Conservation (phyloP, 2,113 vertebrate genomes). For the Neotragus moschatus region DNA sequence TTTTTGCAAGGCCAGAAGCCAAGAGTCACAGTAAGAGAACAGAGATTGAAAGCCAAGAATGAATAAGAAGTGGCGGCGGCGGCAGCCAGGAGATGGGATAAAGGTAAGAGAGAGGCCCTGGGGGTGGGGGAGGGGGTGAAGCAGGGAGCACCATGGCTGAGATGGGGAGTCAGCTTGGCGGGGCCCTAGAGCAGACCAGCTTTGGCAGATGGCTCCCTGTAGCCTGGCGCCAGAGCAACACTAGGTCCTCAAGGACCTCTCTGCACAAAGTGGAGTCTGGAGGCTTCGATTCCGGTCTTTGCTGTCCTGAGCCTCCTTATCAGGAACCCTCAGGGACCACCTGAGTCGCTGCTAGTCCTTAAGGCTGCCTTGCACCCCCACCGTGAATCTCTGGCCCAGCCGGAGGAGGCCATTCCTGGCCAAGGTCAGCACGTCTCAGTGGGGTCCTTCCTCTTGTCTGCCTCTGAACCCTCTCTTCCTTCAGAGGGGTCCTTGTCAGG, state of each 20-base stretch:
- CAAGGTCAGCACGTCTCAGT: neutral
- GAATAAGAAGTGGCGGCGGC: neutral
- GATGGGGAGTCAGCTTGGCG: rapidly evolving
- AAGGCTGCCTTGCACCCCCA: neutral
- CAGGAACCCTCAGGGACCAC: neutral
- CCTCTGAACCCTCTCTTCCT: neutral
- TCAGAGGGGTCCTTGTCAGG: neutral
- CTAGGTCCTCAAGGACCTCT: neutral
- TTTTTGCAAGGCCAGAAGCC: slow-evolving; percentile 12
- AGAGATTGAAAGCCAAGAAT: neutral
- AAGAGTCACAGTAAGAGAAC: neutral
- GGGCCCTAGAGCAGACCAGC: neutral
- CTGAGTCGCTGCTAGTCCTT: neutral
- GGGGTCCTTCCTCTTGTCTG: neutral
- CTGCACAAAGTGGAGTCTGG: neutral
- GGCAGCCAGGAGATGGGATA: neutral
- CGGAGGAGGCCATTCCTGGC: neutral
- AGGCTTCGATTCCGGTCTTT: neutral
- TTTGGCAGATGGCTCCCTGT: neutral
- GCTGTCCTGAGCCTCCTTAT: no score
- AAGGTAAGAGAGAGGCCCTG: neutral
- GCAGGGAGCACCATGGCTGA: neutral
- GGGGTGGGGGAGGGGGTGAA: no score
- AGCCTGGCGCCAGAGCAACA: neutral
- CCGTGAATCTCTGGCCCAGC: neutral